These are phyloP conservation scores for Corbicula japonica DNA, from an alignment of 2,888 invertebrate species.

Conservation along the genomic window DNA sequence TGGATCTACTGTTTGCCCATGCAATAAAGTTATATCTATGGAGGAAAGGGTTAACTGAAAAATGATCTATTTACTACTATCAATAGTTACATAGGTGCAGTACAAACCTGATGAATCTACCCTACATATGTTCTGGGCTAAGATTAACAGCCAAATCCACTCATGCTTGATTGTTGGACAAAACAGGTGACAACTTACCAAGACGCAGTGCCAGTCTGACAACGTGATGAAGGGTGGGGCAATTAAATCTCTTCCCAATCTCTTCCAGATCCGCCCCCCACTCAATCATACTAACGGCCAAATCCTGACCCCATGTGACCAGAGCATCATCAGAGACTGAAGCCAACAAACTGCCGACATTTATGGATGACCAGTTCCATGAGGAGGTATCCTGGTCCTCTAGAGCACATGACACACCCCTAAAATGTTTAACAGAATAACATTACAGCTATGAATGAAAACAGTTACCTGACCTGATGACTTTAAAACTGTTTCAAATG, in stretches of 20 bases:
- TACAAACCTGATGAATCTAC: no score
- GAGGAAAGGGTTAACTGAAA: no score
- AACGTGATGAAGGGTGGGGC: conserved; percentile 35
- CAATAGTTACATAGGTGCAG: no score
- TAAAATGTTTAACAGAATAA: background rate
- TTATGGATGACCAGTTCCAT: background rate
- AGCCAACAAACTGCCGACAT: conserved; percentile 18
- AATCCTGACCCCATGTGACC: conserved; percentile 24
- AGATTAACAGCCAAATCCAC: no score
- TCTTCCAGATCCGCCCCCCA: conserved; percentile 29
- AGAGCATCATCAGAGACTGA: conserved; percentile 13
- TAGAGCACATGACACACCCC: background rate
- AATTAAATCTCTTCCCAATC: conserved; percentile 13
- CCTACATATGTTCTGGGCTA: no score
- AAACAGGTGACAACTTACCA: conserved; percentile 38
- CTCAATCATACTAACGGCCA: conserved; percentile 18
- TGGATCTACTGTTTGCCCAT: no score
- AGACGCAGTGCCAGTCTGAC: conserved; percentile 22
- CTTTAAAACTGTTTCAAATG: no score
- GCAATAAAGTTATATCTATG: no score
- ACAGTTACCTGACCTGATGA: no score
- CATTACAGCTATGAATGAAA: background rate
- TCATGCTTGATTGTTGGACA: no score
- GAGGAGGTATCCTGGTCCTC: background rate
- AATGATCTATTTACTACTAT: no score